Evolutionary conservation across 2,888 invertebrate species (phyloP).

Genomic region (Cephus spinipes): DNA sequence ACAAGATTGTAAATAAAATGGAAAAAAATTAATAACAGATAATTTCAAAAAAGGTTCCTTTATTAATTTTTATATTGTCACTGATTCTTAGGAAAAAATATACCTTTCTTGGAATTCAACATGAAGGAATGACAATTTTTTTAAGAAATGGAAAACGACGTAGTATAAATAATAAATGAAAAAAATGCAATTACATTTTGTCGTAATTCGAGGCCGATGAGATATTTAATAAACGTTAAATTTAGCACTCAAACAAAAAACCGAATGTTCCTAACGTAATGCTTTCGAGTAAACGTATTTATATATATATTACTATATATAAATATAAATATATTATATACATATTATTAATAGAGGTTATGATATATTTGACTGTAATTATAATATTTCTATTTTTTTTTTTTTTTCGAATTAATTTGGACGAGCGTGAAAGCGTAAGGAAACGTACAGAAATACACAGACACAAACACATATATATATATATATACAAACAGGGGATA

Average conservation of each 20-base stretch:
- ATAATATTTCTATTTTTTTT: slow-evolving; percentile 27
- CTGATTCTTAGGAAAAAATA: neutral
- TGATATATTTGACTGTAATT: slow-evolving; percentile 35
- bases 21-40: neutral
- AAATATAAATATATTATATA: slow-evolving; percentile 29
- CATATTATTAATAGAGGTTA: slow-evolving; percentile 34
- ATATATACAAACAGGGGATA: neutral
- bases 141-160: neutral
- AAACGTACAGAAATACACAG: neutral
- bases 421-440: neutral
- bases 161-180: neutral
- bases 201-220: neutral
- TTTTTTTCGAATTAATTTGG: slow-evolving; percentile 21
- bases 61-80: neutral
- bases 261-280: slow-evolving; percentile 52
- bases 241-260: slow-evolving; percentile 36
- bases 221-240: slow-evolving; percentile 27
- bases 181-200: neutral
- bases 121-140: no score
- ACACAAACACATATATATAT: neutral
- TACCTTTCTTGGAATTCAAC: neutral
- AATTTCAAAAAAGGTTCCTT: neutral
- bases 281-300: slow-evolving; percentile 43
- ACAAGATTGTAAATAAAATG: slow-evolving; percentile 27
- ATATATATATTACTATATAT: slow-evolving; percentile 24